Conservation (phyloP, 2,113 vertebrate genomes). For the Ptyas mucosa region DNA sequence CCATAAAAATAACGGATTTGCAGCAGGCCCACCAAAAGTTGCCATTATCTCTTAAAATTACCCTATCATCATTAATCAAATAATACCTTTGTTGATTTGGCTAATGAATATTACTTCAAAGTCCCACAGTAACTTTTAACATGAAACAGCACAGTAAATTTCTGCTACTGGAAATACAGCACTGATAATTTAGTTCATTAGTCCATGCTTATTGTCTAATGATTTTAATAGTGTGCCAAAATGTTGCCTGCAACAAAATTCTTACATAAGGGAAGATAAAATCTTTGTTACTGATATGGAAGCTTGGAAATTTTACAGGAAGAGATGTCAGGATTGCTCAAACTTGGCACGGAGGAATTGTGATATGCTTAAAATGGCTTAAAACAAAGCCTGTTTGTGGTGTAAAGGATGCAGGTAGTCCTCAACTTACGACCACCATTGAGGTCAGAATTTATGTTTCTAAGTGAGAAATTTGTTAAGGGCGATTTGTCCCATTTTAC, state of each 20-base stretch:
- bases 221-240: background rate
- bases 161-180: background rate
- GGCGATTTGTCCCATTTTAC: background rate
- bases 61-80: background rate
- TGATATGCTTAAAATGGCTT: slow-evolving; percentile 37
- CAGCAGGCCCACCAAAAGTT: background rate
- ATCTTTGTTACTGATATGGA: slow-evolving; percentile 19
- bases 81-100: background rate
- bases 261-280: slow-evolving; percentile 9
- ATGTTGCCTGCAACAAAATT: background rate
- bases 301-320: background rate
- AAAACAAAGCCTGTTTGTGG: background rate
- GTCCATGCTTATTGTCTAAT: background rate
- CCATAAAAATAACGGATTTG: background rate
- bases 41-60: background rate
- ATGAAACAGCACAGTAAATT: background rate
- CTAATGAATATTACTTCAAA: background rate
- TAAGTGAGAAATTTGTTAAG: background rate
- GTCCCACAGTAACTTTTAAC: background rate
- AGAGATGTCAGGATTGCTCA: slow-evolving; percentile 9
- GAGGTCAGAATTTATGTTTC: background rate
- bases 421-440: background rate
- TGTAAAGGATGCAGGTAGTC: background rate
- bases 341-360: slow-evolving; percentile 19
- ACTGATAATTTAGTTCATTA: background rate